Evolutionary conservation across 92 coral and sea anemone genomes (phyloP), one percentile per base, ranked within the genome.

Genomic region (Metridium senile): DNA sequence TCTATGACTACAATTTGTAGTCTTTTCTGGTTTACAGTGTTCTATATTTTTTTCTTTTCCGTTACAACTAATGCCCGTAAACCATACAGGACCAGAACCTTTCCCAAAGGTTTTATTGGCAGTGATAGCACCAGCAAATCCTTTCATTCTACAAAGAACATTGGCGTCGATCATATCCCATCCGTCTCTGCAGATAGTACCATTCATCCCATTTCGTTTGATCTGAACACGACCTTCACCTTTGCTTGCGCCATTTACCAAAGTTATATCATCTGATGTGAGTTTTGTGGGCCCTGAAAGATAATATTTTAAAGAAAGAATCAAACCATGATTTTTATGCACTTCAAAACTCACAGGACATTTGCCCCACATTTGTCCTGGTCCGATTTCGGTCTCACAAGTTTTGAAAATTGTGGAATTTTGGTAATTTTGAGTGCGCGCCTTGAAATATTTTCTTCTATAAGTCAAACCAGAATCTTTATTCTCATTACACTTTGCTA

Each of bases 61-160:
- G n/a, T 68, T 68, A 28, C 73, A 68, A 11, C 26, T 7, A 27
- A 68, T 4, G 10, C 0, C 73, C 18, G 30, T 25, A 45, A 68
- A 30, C 73, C 73, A 68, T n/a, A 68, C 31, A n/a, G 73, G 73
- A 20, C 73, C 73, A 21, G 73, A n/a, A 8, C 73, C 73, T 45
- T 51, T 20, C 1, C 73, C 73, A 68, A 68, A 68, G 57, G 27
- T 68, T 28, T 68, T 45, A 23, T 68, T 18, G 10, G 73, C 73
- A 8, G 73, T 35, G 0, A 68, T 68, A 28, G 73, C 73, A 9
- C 73, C 73, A 22, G 56, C 56, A 11, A 35, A 68, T 23, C 56
- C 56, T 29, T 46, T 29, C 75, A 70, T 70, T 25, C 75, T 18
- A 28, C 75, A 70, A 11, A 70, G 9, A 21, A 70, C 45, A 25